These are phyloP conservation scores for Agonopterix subpropinquella DNA, from an alignment of 2,888 invertebrate species.

Conservation along the genomic window DNA sequence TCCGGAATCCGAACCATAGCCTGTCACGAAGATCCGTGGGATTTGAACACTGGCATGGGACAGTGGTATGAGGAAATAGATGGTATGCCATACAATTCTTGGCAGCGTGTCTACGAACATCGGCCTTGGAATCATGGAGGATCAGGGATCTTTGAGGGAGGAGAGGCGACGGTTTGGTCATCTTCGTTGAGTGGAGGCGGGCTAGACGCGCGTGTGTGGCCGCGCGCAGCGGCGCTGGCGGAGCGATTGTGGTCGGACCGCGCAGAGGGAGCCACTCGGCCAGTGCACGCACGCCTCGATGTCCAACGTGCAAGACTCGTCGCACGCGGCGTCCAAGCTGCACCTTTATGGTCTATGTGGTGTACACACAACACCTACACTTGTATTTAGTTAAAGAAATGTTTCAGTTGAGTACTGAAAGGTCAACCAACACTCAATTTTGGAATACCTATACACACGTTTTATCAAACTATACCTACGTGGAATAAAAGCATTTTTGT, in stretches of 20 bases:
- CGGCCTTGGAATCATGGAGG: conserved; percentile 74
- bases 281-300: conserved; percentile 79
- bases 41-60: conserved; percentile 88
- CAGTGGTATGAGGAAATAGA: conserved; percentile 85
- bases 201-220: conserved; percentile 86
- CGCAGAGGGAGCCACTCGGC: conserved; percentile 59
- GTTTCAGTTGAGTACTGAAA: neutral
- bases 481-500: too few relatives aligned
- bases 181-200: conserved; percentile 82
- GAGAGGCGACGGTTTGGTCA: conserved; percentile 89
- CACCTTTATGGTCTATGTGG: conserved; percentile 84
- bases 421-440: too few relatives aligned
- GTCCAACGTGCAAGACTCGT: conserved; percentile 78
- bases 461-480: too few relatives aligned
- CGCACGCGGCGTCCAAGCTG: conserved; percentile 75
- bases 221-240: conserved; percentile 85
- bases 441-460: too few relatives aligned
- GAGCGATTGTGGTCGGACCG: conserved; percentile 84
- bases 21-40: conserved; percentile 90
- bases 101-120: conserved; percentile 90
- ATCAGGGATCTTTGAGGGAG: conserved; percentile 76
- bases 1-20: conserved; percentile 82
- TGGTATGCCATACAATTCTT: conserved; percentile 87
- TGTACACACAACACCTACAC: conserved; percentile 82
- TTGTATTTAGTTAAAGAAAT: conserved; percentile 55